These are phyloP conservation scores for Incurvaria masculella DNA, from an alignment of 2,888 invertebrate genomes.

Conservation along the genomic window DNA sequence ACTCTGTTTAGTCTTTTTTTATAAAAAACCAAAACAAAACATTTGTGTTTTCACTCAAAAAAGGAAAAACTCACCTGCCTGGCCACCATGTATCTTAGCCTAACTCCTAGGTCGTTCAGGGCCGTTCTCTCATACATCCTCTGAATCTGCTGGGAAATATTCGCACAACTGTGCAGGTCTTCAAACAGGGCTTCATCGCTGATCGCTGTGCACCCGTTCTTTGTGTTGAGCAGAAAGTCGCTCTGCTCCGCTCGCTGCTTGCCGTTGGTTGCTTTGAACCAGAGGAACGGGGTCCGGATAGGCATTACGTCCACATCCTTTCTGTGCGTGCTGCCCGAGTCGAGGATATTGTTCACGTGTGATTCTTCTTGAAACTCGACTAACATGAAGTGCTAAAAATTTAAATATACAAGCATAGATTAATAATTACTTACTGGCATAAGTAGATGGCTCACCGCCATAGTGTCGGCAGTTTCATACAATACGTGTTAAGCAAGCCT, in stretches of 20 bases:
- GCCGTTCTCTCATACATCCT: constrained; percentile 58
- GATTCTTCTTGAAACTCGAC: constrained; percentile 63
- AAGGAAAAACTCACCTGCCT: constrained; percentile 47
- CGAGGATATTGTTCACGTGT: constrained; percentile 54
- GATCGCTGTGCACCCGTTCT: constrained; percentile 45
- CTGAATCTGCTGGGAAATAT: constrained; percentile 67
- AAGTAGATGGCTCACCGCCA: too few relatives aligned
- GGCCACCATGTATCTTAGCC: constrained; percentile 75
- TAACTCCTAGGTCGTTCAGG: constrained; percentile 68
- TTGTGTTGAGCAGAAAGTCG: constrained; percentile 21
- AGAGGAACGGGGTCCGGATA: constrained; percentile 66
- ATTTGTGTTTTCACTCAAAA: too few relatives aligned
- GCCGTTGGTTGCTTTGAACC: constrained; percentile 59
- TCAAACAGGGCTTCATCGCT: constrained; percentile 41
- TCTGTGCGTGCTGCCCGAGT: constrained; percentile 52
- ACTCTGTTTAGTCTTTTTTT: not conserved
- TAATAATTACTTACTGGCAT: not conserved
- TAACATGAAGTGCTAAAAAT: constrained; percentile 66
- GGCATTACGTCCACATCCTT: constrained; percentile 60
- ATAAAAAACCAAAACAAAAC: too few relatives aligned
- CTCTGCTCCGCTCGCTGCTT: constrained; percentile 21
- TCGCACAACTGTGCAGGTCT: constrained; percentile 43
- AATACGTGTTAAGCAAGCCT: too few relatives aligned
- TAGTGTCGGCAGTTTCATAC: too few relatives aligned
- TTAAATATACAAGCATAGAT: too few relatives aligned